A percentile compares a stretch with the other conserved stretches of the same genome.
Conservation (phyloP, 1,140 invertebrate genomes). For the Danaus melanippus region DNA sequence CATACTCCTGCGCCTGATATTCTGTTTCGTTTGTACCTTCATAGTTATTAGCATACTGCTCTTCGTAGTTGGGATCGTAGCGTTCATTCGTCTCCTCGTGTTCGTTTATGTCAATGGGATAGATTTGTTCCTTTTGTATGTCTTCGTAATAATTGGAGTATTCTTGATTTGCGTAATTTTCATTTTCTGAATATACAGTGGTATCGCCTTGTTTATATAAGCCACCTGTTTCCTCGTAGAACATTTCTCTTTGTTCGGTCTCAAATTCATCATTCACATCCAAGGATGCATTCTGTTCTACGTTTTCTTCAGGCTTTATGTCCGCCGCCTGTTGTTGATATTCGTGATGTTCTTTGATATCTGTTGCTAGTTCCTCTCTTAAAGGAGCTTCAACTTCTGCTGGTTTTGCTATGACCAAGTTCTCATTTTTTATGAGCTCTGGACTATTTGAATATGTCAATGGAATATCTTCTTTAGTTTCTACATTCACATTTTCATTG, state of each 20-base stretch:
- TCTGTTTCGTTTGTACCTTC: constrained; percentile 13
- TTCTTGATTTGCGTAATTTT: constrained; percentile 33
- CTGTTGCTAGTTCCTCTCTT: too few species aligned
- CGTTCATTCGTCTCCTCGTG: constrained; percentile 39
- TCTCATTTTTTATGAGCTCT: too few species aligned
- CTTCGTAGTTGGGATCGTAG: constrained; percentile 48
- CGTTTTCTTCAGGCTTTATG: neutral
- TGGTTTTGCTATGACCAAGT: too few species aligned
- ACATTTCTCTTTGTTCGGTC: constrained; percentile 43
- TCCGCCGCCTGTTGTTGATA: neutral
- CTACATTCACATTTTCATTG: neutral
- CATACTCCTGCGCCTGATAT: neutral
- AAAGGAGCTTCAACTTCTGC: too few species aligned
- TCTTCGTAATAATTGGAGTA: constrained; percentile 38
- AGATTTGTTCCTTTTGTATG: constrained; percentile 31
- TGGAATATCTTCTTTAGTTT: too few species aligned
- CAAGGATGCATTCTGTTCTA: neutral
- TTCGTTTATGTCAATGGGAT: constrained; percentile 38
- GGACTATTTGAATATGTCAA: too few species aligned
- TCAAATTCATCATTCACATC: constrained; percentile 31
- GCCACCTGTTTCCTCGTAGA: constrained; percentile 39
- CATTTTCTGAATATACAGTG: constrained; percentile 21
- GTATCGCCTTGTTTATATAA: constrained; percentile 25
- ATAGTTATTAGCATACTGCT: constrained; percentile 37
- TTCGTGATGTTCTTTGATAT: too few species aligned